Conservation (phyloP, 2,113 vertebrate species). For the Capra hircus region DNA sequence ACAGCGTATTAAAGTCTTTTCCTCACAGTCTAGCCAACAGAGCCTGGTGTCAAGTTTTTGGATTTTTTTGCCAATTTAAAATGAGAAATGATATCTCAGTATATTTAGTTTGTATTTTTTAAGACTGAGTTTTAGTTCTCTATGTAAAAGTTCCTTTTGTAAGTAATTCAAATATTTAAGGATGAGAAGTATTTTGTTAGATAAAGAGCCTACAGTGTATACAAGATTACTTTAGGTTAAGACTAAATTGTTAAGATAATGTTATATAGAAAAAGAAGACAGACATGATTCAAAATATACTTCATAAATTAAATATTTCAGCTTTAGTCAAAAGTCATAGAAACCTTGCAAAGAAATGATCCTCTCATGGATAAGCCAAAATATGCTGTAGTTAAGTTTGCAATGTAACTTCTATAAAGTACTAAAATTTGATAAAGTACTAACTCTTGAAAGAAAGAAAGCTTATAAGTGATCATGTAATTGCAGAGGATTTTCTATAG, state of each 20-base stretch:
- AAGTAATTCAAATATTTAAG: background rate
- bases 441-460: background rate
- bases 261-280: background rate
- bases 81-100: background rate
- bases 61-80: background rate
- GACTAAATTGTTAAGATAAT: background rate
- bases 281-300: background rate
- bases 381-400: background rate
- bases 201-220: background rate
- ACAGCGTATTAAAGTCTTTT: background rate
- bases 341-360: constrained; percentile 1
- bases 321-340: background rate
- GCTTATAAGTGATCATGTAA: background rate
- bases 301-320: background rate
- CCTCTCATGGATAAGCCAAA: background rate
- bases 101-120: background rate
- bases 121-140: background rate
- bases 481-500: background rate
- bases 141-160: background rate
- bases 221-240: background rate
- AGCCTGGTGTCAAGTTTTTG: background rate
- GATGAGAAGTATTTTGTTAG: background rate
- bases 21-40: background rate
- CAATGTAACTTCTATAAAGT: background rate
- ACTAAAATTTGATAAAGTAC: background rate